Evolutionary conservation across 1,140 invertebrate genomes (phyloP).

Genomic region (Arion vulgaris): DNA sequence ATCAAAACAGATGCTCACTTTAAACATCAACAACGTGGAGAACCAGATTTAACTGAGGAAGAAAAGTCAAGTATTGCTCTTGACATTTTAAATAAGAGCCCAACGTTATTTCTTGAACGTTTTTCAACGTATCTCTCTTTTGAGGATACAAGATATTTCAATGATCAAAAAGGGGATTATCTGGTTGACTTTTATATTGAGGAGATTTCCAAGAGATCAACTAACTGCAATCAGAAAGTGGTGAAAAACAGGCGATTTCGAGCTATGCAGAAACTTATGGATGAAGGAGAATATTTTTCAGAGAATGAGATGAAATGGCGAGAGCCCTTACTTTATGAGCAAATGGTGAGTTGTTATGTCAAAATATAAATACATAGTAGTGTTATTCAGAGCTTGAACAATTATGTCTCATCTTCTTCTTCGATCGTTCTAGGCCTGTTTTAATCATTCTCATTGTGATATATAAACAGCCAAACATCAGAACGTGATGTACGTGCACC

Average conservation of each 20-base stretch:
- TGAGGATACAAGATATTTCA: slow-evolving; percentile 81
- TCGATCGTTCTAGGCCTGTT: too few species aligned
- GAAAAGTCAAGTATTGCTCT: slow-evolving; percentile 82
- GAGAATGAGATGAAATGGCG: slow-evolving; percentile 93
- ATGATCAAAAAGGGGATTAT: slow-evolving; percentile 73
- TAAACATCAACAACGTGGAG: slow-evolving; percentile 84
- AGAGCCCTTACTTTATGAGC: slow-evolving; percentile 90
- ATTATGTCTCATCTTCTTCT: too few species aligned
- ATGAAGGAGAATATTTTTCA: slow-evolving; percentile 86
- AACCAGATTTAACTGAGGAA: slow-evolving; percentile 79
- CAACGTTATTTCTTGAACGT: slow-evolving; percentile 83
- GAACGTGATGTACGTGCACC: too few species aligned
- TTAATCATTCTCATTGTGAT: too few species aligned
- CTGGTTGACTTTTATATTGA: slow-evolving; percentile 77
- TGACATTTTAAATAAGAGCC: slow-evolving; percentile 79
- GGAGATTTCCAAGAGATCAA: slow-evolving; percentile 73
- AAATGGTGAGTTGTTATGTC: slow-evolving; percentile 80
- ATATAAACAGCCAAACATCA: too few species aligned
- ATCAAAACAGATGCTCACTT: slow-evolving; percentile 74
- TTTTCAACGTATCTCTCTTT: slow-evolving; percentile 73
- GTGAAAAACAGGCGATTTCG: slow-evolving; percentile 86
- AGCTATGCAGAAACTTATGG: slow-evolving; percentile 83
- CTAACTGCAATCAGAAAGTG: slow-evolving; percentile 72
- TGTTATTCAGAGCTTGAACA: too few species aligned
- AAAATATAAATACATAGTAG: too few species aligned